A percentile compares a stretch with the other conserved stretches of the same genome.
Conservation (phyloP, 1,140 invertebrate genomes). For the Drosophila athabasca region DNA sequence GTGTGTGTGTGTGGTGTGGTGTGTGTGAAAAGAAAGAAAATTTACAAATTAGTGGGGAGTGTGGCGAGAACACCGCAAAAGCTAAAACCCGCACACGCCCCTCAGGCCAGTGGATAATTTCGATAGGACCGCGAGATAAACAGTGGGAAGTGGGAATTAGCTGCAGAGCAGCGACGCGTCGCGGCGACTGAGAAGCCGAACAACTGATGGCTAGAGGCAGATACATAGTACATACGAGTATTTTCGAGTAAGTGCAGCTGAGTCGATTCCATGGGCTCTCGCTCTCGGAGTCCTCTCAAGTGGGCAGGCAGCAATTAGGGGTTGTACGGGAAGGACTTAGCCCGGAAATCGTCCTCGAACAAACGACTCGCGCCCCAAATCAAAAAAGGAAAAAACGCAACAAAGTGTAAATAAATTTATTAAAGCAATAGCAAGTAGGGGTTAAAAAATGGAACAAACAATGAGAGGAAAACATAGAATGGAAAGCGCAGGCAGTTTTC, state of each 20-base stretch:
- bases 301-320: conserved; percentile 71
- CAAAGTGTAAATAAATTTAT: conserved; percentile 80
- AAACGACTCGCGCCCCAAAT: conserved; percentile 74
- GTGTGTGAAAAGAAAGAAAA: conserved; percentile 48
- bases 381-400: conserved; percentile 58
- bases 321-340: conserved; percentile 47
- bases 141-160: conserved; percentile 43
- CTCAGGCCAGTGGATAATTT: conserved; percentile 64
- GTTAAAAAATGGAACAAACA: conserved; percentile 32
- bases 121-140: conserved; percentile 62
- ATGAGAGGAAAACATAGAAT: conserved; percentile 28
- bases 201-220: conserved; percentile 69
- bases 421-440: conserved; percentile 53
- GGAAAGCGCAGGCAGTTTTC: conserved; percentile 69
- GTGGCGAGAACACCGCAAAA: conserved; percentile 49
- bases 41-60: conserved; percentile 57
- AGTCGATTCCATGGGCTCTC: conserved; percentile 8
- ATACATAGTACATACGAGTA: too few species aligned
- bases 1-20: conserved; percentile 35
- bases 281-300: conserved; percentile 48
- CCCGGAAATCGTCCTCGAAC: conserved; percentile 62
- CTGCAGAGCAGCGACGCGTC: conserved; percentile 3
- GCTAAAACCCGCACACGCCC: conserved; percentile 65
- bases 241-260: conserved; percentile 56
- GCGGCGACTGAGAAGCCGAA: conserved; percentile 42